Evolutionary conservation across 2,113 vertebrate species (phyloP).

Genomic region (Hemiprocne comata): DNA sequence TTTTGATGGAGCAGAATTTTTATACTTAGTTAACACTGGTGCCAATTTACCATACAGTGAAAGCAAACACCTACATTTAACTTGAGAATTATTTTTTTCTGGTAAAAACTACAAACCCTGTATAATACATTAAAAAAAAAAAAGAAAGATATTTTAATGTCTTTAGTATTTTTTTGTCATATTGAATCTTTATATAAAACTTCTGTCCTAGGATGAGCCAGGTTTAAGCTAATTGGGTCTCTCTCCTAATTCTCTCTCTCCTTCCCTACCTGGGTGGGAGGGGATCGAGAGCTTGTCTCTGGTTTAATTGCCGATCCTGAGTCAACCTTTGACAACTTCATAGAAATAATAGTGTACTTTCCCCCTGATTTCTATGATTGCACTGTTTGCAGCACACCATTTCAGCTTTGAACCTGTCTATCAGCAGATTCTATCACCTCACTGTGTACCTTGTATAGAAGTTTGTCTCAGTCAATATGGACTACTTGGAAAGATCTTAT

Average conservation of each 20-base stretch:
- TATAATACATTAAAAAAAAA: neutral
- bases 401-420: neutral
- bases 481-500: neutral
- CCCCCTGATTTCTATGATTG: neutral
- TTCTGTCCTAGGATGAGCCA: no score
- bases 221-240: no score
- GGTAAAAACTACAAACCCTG: neutral
- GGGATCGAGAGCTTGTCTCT: no score
- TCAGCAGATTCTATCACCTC: neutral
- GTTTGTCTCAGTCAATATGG: neutral
- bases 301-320: no score
- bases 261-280: no score
- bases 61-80: neutral
- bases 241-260: no score
- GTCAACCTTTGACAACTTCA: no score
- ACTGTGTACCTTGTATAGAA: neutral
- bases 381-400: neutral
- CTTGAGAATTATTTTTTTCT: neutral
- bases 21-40: neutral
- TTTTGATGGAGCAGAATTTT: neutral
- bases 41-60: neutral
- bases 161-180: neutral
- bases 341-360: neutral
- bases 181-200: neutral
- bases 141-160: neutral